Percentiles rank a stretch among this genome's conserved stretches.
Conservation (phyloP, 2,797 vertebrate species). For the Alca torda region DNA sequence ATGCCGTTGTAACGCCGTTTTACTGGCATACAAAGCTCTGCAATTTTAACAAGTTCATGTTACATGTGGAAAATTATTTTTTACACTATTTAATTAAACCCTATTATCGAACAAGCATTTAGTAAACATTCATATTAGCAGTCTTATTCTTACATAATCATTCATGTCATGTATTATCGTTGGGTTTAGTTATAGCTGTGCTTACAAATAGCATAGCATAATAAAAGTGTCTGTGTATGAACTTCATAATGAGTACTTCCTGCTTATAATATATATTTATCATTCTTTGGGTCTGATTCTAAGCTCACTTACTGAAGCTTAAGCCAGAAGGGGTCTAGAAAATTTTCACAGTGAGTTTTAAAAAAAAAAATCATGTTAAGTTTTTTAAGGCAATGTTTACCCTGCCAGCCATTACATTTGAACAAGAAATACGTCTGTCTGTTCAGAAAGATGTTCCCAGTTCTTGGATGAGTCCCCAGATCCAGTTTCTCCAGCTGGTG, state of each 20-base stretch:
- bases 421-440: conserved; percentile 12
- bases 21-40: background rate
- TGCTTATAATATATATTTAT: background rate
- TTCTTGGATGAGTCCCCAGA: conserved; percentile 55
- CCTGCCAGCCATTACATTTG: conserved; percentile 32
- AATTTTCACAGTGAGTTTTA: background rate
- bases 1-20: background rate
- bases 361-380: background rate
- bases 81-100: conserved; percentile 55
- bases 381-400: conserved; percentile 36
- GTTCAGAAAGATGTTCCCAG: conserved; percentile 35
- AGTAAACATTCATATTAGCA: conserved; percentile 11
- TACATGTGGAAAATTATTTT: conserved; percentile 20
- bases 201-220: background rate
- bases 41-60: background rate
- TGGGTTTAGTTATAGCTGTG: background rate
- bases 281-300: background rate
- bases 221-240: background rate
- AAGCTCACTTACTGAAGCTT: background rate
- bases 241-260: background rate
- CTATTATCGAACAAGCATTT: conserved; percentile 52
- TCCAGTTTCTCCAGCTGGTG: conserved; percentile 54
- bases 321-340: background rate
- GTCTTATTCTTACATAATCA: conserved; percentile 21
- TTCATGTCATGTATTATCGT: background rate